Conservation (phyloP, 2,113 vertebrate genomes). For the Tautogolabrus adspersus region DNA sequence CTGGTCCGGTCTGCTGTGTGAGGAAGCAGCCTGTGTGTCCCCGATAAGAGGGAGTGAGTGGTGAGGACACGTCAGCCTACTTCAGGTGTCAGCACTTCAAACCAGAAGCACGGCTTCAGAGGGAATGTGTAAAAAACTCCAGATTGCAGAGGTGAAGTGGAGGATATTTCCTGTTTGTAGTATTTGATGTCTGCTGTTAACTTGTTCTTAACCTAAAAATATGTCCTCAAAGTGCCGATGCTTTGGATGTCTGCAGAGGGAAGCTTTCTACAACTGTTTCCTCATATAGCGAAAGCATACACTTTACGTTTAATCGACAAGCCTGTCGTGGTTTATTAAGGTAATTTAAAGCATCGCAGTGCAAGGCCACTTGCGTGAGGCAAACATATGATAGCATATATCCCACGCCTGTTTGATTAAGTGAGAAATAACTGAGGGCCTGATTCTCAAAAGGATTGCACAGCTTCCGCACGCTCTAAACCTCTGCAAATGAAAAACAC, state of each 20-base stretch:
- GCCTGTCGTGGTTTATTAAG: conserved; percentile 20
- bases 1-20: conserved; percentile 51
- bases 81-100: conserved; percentile 76
- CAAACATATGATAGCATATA: conserved; percentile 10
- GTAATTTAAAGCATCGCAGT: conserved; percentile 17
- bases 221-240: not conserved
- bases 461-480: too few species aligned
- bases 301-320: conserved; percentile 25
- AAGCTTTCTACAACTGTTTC: conserved; percentile 9
- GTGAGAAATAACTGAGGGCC: conserved; percentile 41
- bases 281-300: not conserved
- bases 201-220: conserved; percentile 48
- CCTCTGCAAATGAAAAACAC: too few species aligned
- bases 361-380: conserved; percentile 19
- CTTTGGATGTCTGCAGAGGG: conserved; percentile 13
- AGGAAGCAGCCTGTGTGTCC: conserved; percentile 67
- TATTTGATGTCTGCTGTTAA: conserved; percentile 58
- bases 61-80: conserved; percentile 59
- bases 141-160: conserved; percentile 60
- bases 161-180: conserved; percentile 60
- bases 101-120: conserved; percentile 54
- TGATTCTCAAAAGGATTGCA: not conserved
- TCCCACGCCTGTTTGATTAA: conserved; percentile 14
- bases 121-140: conserved; percentile 51
- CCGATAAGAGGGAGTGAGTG: conserved; percentile 66